Conservation (phyloP, 2,113 vertebrate species). For the Thalassoma bifasciatum region DNA sequence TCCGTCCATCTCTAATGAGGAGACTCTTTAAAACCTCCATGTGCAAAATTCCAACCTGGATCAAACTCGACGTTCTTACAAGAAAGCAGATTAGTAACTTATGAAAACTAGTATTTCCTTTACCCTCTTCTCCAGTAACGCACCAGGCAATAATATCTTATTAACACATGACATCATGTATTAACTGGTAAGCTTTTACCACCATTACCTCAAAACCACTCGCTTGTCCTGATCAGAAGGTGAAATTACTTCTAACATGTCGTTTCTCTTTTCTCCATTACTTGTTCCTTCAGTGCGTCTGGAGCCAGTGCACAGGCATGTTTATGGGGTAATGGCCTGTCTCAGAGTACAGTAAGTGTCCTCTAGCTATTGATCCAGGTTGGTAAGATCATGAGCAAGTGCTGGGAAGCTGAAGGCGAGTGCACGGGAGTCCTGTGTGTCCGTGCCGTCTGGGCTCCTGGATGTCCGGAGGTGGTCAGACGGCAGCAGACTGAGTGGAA, state of each 20-base stretch:
- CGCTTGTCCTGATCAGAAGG: constrained; percentile 13
- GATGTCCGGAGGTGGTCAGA: constrained; percentile 75
- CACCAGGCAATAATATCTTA: constrained; percentile 3
- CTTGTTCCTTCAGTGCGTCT: constrained; percentile 39
- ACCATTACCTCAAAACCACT: constrained; percentile 27
- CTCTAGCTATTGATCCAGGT: constrained; percentile 76
- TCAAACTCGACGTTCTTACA: no score
- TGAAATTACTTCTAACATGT: constrained; percentile 42
- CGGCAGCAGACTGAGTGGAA: constrained; percentile 82
- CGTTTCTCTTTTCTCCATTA: constrained; percentile 58
- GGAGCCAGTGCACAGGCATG: constrained; percentile 62
- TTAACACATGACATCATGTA: constrained; percentile 46
- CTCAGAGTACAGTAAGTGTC: constrained; percentile 65
- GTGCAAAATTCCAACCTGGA: no score
- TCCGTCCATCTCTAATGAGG: no score
- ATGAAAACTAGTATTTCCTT: no score
- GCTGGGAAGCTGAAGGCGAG: constrained; percentile 73
- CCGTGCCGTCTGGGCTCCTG: constrained; percentile 71
- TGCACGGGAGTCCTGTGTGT: constrained; percentile 58
- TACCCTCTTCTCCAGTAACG: neutral
- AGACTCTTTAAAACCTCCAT: no score
- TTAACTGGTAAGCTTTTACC: constrained; percentile 26
- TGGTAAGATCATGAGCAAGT: constrained; percentile 64
- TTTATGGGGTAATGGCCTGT: constrained; percentile 72
- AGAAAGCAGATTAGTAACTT: no score